Conservation (phyloP, 1,140 invertebrate genomes). For the Centruroides vittatus region DNA sequence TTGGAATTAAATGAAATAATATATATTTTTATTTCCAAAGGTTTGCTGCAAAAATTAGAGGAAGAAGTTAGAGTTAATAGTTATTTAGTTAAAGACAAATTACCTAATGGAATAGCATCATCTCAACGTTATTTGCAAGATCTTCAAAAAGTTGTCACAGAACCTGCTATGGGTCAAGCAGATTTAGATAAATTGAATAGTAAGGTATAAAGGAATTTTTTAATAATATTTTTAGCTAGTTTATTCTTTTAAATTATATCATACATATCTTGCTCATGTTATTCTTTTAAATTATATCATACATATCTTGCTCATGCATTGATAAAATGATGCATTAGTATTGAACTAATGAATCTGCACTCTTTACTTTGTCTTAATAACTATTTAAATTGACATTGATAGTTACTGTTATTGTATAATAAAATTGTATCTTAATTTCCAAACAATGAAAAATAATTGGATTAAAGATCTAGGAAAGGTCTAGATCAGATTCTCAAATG, state of each 20-base stretch:
- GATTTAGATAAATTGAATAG: constrained; percentile 47
- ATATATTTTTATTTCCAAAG: constrained; percentile 3
- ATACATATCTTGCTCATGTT: background rate
- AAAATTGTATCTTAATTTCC: no score
- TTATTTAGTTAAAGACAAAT: constrained; percentile 60
- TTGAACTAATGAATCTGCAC: no score
- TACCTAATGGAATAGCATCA: constrained; percentile 51
- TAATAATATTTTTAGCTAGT: background rate
- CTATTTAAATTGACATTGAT: no score
- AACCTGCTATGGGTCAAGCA: constrained; percentile 48
- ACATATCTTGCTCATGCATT: no score
- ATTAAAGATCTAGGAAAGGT: no score
- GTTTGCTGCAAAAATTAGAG: constrained; percentile 46
- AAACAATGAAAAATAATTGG: no score
- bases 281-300: background rate
- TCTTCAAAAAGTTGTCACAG: constrained; percentile 46
- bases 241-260: background rate
- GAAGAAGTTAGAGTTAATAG: constrained; percentile 60
- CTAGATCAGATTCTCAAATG: no score
- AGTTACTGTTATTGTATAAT: no score
- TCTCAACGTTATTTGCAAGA: constrained; percentile 50
- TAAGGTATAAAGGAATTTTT: constrained; percentile 33
- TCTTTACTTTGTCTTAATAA: no score
- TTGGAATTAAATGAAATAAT: no score
- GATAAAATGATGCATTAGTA: no score